Percentiles rank a stretch among this genome's conserved stretches.
Conservation (phyloP, 2,888 invertebrate species). For the Limnephilus lunatus region DNA sequence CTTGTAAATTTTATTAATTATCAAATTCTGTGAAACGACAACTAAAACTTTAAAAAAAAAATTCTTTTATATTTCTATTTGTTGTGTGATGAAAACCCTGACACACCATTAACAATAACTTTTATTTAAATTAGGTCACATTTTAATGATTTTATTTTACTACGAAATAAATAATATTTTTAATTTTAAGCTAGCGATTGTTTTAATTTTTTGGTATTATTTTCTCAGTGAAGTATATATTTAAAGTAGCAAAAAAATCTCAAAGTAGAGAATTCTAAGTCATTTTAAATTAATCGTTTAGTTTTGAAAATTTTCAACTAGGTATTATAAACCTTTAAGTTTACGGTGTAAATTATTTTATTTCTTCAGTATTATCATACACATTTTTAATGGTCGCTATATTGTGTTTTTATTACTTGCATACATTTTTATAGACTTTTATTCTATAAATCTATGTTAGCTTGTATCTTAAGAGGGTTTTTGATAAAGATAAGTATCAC, state of each 20-base stretch:
- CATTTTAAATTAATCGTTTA: slow-evolving; percentile 36
- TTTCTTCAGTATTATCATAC: slow-evolving; percentile 40
- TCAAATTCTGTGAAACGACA: too few relatives aligned
- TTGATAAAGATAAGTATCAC: not conserved
- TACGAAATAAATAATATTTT: not conserved
- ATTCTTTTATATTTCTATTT: not conserved
- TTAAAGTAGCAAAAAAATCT: not conserved
- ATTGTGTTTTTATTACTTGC: slow-evolving; percentile 19
- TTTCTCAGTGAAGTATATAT: not conserved
- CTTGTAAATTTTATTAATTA: too few relatives aligned
- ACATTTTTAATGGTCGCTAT: slow-evolving; percentile 46
- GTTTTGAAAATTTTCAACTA: slow-evolving; percentile 6
- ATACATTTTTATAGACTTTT: not conserved
- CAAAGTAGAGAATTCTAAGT: slow-evolving; percentile 35
- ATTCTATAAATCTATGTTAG: not conserved
- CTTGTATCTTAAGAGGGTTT: not conserved
- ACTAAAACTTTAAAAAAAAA: not conserved
- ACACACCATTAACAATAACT: not conserved
- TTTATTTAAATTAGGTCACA: not conserved
- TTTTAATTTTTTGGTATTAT: not conserved
- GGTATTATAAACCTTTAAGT: slow-evolving; percentile 23
- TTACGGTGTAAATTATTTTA: slow-evolving; percentile 29
- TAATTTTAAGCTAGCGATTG: not conserved
- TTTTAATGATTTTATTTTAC: not conserved
- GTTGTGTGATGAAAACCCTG: not conserved